Evolutionary conservation across 2,888 invertebrate genomes (phyloP), one percentile per base, ranked within the genome.

Genomic region (Sericinus montela): DNA sequence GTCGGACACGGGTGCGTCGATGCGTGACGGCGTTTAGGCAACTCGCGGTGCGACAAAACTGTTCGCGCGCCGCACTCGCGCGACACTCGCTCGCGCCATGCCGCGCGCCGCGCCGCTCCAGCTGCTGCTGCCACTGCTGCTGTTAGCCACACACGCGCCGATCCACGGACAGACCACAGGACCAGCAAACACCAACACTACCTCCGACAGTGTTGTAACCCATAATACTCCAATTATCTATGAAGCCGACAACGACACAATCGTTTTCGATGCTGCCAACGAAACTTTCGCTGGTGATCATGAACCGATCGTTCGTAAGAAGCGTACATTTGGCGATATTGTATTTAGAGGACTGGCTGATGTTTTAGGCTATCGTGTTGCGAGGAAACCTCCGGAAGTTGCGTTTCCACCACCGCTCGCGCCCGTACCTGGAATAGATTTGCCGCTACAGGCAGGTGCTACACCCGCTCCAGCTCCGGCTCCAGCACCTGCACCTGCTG

Each of bases 281-380:
- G 72, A 67, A 37, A 72, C 72, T n/a, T 54, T 71, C 30, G 55
- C 65, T 0, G 73, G 67, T 2, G 73, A 76, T 9, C 75, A 76
- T 48, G 82, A 76, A 39, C 78, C 83, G 8, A 66, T 88, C 25
- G 83, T 88, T 40, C 68, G 89, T n/a, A 80, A 80, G 70, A 89
- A 89, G 61, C 65, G 89, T 45, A 89, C 89, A 0, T 89, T 89
- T 59, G 89, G 89, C 6, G 87, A 89, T 46, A 70, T 89, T 53
- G 86, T 89, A 63, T 89, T 89, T 59, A 69, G 87, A 48, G 89
- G 90, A 1, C 63, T 89, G n/a, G 89, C 89, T 7, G 89, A 89
- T 53, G 89, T 81, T 51, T 71, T 89, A 13, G 89, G 89, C 1
- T 89, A 89, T 62, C 75, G 62, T 53, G 79, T 89, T 37, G 78